A percentile compares a stretch with the other conserved stretches of the same genome.
These are phyloP conservation scores for Leptobrachium leishanense DNA, from an alignment of 2,113 vertebrate genomes.

Conservation along the genomic window DNA sequence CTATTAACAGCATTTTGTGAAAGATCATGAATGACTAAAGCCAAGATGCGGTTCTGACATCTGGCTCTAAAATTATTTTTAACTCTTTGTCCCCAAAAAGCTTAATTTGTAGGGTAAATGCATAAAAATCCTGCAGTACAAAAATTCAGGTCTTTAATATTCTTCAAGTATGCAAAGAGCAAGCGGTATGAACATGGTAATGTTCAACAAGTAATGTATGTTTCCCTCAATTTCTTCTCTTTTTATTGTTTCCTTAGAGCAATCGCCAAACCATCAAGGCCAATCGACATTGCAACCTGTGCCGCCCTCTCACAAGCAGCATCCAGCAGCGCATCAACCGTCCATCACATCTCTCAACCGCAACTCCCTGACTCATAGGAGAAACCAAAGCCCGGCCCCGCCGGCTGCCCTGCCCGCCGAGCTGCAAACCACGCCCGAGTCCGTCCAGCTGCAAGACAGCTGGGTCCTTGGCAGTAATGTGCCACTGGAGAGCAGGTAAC, in stretches of 20 bases:
- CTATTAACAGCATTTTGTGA: slow-evolving; percentile 43
- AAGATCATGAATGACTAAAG: slow-evolving; percentile 70
- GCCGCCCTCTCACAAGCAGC: slow-evolving; percentile 88
- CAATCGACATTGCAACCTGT: slow-evolving; percentile 88
- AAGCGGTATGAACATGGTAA: background rate
- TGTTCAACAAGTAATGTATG: background rate
- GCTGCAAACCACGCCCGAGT: slow-evolving; percentile 98
- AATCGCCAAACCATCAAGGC: slow-evolving; percentile 84
- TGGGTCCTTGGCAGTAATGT: slow-evolving; percentile 99
- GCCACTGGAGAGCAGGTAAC: slow-evolving; percentile 97
- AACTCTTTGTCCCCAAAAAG: slow-evolving; percentile 72
- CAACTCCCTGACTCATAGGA: slow-evolving; percentile 93
- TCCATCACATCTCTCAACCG: slow-evolving; percentile 95
- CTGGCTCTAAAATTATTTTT: slow-evolving; percentile 79
- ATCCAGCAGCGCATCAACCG: slow-evolving; percentile 77
- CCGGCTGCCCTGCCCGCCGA: slow-evolving; percentile 94
- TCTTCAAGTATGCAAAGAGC: background rate
- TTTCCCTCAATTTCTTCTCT: background rate
- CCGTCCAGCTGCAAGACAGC: slow-evolving; percentile 99
- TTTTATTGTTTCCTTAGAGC: slow-evolving; percentile 69
- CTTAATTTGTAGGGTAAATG: slow-evolving; percentile 65
- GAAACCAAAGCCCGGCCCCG: slow-evolving; percentile 93
- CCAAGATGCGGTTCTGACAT: slow-evolving; percentile 75
- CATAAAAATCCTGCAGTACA: slow-evolving; percentile 53
- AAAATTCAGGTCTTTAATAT: slow-evolving; percentile 6